Conservation (phyloP, 2,888 invertebrate genomes). For the Ganaspis brasiliensis region DNA sequence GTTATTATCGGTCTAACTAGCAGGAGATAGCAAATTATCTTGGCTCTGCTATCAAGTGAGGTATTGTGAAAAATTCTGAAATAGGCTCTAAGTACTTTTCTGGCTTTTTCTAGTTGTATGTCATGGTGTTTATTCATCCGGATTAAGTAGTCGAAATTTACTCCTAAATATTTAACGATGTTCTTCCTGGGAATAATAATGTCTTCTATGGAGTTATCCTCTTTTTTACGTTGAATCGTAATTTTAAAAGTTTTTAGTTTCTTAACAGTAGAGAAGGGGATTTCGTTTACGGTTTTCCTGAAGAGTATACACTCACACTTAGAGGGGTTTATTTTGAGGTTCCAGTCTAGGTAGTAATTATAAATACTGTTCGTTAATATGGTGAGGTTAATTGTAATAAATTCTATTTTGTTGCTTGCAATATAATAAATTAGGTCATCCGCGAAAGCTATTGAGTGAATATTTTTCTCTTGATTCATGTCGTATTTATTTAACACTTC, state of each 20-base stretch:
- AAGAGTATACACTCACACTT: too few species aligned
- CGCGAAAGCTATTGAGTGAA: conserved; percentile 51
- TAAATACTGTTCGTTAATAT: background rate
- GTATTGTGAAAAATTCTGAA: conserved; percentile 9
- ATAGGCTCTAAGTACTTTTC: conserved; percentile 4
- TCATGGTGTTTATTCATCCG: too few species aligned
- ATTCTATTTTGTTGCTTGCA: background rate
- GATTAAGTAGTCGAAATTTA: too few species aligned
- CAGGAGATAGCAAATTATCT: conserved; percentile 40
- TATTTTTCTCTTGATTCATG: conserved; percentile 40
- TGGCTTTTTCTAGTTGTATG: conserved; percentile 29
- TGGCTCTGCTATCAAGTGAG: background rate
- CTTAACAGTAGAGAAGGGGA: too few species aligned
- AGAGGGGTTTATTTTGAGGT: conserved; percentile 10
- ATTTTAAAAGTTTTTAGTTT: too few species aligned
- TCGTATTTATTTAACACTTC: conserved; percentile 52
- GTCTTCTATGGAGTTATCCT: too few species aligned
- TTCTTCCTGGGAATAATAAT: too few species aligned
- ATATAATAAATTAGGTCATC: conserved; percentile 53
- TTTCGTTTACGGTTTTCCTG: too few species aligned
- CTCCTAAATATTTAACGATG: too few species aligned
- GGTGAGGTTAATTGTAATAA: background rate
- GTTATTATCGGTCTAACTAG: conserved; percentile 23
- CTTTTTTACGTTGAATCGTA: too few species aligned
- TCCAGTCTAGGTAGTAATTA: conserved; percentile 16